Evolutionary conservation across 1,140 invertebrate genomes (phyloP).

Genomic region (Penaeus chinensis): DNA sequence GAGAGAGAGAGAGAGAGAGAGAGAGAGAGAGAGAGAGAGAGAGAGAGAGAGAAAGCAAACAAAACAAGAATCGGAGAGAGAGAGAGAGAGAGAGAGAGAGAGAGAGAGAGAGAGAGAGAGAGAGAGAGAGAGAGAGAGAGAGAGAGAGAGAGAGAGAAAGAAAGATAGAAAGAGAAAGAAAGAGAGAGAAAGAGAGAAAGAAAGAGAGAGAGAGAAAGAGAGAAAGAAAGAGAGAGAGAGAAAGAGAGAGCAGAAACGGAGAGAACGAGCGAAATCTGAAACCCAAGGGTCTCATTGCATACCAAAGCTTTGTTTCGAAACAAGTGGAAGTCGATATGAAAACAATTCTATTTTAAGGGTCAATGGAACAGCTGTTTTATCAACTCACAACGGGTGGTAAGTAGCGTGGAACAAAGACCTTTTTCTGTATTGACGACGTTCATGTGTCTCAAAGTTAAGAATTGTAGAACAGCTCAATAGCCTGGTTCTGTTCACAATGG

Average conservation of each 20-base stretch:
- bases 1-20: constrained; percentile 10
- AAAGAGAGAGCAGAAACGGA: neutral
- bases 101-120: neutral
- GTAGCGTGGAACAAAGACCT: too few relatives aligned
- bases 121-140: neutral
- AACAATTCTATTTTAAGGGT: neutral
- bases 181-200: neutral
- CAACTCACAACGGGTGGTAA: neutral
- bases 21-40: neutral
- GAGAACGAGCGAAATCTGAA: neutral
- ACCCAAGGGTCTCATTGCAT: neutral
- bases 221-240: neutral
- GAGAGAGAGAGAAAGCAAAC: neutral
- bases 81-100: neutral
- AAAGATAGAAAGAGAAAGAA: neutral
- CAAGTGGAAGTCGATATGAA: constrained; percentile 3
- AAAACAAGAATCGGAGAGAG: neutral
- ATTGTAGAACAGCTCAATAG: too few relatives aligned
- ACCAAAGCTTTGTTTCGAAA: constrained; percentile 16
- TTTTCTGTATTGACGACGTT: too few relatives aligned
- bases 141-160: neutral
- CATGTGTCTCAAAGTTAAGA: too few relatives aligned
- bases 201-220: neutral
- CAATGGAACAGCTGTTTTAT: constrained; percentile 16
- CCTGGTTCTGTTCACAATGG: too few relatives aligned